Evolutionary conservation across 2,797 vertebrate genomes (phyloP), one percentile per base, ranked within the genome.

Genomic region (Euthynnus affinis): DNA sequence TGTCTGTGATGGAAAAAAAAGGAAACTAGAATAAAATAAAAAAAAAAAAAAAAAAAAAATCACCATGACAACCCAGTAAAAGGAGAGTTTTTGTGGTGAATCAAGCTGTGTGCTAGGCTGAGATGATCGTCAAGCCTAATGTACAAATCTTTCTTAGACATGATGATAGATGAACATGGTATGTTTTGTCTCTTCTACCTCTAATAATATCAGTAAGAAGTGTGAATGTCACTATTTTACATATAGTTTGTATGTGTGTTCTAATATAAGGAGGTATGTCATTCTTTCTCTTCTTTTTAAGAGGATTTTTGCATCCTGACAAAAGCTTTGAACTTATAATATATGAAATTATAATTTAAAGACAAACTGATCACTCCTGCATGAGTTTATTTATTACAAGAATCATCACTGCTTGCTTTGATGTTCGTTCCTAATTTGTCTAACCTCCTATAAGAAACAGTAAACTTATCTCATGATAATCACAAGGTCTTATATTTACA

Each of bases 61-160:
- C 81, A 78, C 81, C 87, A 90, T 88, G 90, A 87, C 85, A 87
- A 89, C 89, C 68, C 51, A 61, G 86, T 68, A 65, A 83, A 84
- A 75, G 57, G 52, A 83, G 75, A 87, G 49, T 71, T 44, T 84
- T 65, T 73, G 60, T 61, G 32, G 37, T 71, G 49, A 77, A 70
- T 34, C 2, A 9, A 77, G 70, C 53, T 52, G 9, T 48, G 57
- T 48, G 55, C 60, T 71, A 42, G 34, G 5, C 34, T 3, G 14
- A 63, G 59, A 55, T 34, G 0, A 70, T 4, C 4, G 60, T 27
- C 20, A 48, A 2, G 56, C 46, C 48, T 60, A 13, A 42, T 27
- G 58, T 61, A 62, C 13, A 46, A 9, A 46, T 60, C 25, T 17
- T 44, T 5, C 32, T 32, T 32, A 37, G 7, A 66, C 17, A 51